Base-by-base conservation (phyloP, 2,888 invertebrate species). In the Eristalinus aeneus region DNA sequence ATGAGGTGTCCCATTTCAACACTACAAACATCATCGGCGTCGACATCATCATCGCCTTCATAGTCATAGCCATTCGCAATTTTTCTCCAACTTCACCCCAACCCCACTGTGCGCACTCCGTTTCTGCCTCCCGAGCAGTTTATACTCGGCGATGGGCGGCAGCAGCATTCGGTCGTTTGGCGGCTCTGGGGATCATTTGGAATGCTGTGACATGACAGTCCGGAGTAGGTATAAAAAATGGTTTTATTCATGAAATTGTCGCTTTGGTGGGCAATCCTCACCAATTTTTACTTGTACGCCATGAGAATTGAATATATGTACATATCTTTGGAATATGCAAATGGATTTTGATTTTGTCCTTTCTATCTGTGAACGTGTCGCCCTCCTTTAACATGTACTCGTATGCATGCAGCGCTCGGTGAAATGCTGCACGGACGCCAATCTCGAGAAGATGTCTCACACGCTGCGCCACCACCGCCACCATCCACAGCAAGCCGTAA, bases 241-340 rank as follows among this genome's bases (percentile, higher is more conserved):
- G 77, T 74, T 86, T 82, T 86, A 86, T 86, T 86, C 82, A 86
- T 86, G 82, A 86, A 86, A 86, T 82, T 78, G 86, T 82, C 86
- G 77, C 77, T 78, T 77, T 86, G 77, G 71, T 82, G 81, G 86
- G 74, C 82, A 86, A 82, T 81, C 77, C 78, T 71, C 74, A 86
- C 74, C 81, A 85, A 80, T 85, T 85, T 56, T 77, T 79, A 71
- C 75, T 80, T 77, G 76, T 80, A 72, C 67, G 64, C 80, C 68
- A 80, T 23, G 80, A 76, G 80, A 81, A 81, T 85, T 80, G 75
- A 73, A 81, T 85, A 85, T 85, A 79, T 72, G 72, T 16, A 16
- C 46, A 46, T 16, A 8, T 16, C 46, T 63, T 73, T 32, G 22
- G 54, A 81, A 85, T 85, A 85, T 85, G 76, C 80, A 81, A 85